Conservation (phyloP, 1,140 invertebrate species). For the Drosophila mayri region DNA sequence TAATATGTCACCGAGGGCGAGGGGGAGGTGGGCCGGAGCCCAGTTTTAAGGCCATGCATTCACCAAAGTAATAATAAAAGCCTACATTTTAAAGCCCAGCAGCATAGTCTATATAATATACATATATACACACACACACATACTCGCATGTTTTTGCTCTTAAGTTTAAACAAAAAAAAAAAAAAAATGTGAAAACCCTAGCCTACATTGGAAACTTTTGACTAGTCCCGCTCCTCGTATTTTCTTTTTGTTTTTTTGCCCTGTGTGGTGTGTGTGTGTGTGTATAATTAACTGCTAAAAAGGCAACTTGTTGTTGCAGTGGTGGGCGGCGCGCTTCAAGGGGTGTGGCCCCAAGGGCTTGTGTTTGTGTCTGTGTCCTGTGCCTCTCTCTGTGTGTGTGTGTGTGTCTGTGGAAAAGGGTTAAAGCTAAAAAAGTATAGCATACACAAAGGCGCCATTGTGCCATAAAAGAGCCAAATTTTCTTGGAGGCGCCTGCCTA, state of each 20-base stretch:
- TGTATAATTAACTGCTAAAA: conserved; percentile 81
- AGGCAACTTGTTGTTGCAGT: conserved; percentile 79
- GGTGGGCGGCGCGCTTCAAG: conserved; percentile 37
- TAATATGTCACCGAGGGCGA: conserved; percentile 65
- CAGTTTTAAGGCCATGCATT: conserved; percentile 53
- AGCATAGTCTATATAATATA: conserved; percentile 18
- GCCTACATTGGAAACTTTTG: conserved; percentile 72
- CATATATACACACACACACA: conserved; percentile 1
- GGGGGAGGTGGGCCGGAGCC: conserved; percentile 13
- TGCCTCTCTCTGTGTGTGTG: neutral
- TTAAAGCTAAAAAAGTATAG: conserved; percentile 77
- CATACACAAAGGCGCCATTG: conserved; percentile 82
- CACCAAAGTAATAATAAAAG: conserved; percentile 43
- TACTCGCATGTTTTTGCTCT: conserved; percentile 17
- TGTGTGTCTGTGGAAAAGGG: conserved; percentile 46
- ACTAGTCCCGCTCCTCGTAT: conserved; percentile 30
- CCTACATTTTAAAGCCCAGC: conserved; percentile 43
- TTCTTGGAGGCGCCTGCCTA: conserved; percentile 27
- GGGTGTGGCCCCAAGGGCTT: conserved; percentile 50
- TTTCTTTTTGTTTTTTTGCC: no score
- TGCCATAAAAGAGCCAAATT: conserved; percentile 76
- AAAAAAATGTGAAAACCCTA: conserved; percentile 40
- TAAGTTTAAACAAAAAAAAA: conserved; percentile 35
- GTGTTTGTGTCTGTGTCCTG: conserved; percentile 44
- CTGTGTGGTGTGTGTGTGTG: conserved; percentile 26